Percentiles rank a stretch among this genome's conserved stretches.
phyloP scores from a whole-genome alignment of 2,113 vertebrate genomes.

The Mus spicilegus region DNA sequence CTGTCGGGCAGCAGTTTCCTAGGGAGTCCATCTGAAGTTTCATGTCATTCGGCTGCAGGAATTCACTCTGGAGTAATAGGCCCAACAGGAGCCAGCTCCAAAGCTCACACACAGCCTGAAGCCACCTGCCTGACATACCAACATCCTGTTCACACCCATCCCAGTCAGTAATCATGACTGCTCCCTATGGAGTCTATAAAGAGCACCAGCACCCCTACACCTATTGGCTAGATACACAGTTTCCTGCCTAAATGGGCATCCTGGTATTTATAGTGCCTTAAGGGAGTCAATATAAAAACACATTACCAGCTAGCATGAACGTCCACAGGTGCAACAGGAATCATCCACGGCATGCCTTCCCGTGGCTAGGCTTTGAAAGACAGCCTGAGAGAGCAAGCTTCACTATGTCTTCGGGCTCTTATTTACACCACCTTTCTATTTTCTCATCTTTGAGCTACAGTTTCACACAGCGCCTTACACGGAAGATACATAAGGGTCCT shows the following conservation, averaged over 20 bases:
- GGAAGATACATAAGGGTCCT: neutral
- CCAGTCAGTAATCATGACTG: neutral
- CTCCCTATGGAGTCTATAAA: neutral
- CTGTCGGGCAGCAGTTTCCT: neutral
- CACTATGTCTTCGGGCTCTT: neutral
- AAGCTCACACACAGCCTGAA: neutral
- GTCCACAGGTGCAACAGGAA: neutral
- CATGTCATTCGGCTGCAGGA: neutral
- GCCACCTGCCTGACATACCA: neutral
- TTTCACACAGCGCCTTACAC: neutral
- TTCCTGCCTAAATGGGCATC: constrained; percentile 15
- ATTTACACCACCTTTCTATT: neutral
- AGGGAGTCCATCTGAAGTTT: neutral
- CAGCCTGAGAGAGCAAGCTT: neutral
- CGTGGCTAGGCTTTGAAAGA: neutral
- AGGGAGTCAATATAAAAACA: constrained; percentile 21
- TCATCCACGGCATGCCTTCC: neutral
- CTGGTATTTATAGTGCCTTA: neutral
- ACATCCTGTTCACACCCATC: neutral
- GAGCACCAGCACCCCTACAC: neutral
- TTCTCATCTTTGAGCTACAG: neutral
- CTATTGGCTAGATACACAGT: neutral
- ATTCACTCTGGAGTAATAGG: neutral
- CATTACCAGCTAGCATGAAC: neutral
- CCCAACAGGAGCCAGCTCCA: neutral